phyloP scores from a whole-genome alignment of 1,140 invertebrate genomes.

The Drosophila virilis region DNA sequence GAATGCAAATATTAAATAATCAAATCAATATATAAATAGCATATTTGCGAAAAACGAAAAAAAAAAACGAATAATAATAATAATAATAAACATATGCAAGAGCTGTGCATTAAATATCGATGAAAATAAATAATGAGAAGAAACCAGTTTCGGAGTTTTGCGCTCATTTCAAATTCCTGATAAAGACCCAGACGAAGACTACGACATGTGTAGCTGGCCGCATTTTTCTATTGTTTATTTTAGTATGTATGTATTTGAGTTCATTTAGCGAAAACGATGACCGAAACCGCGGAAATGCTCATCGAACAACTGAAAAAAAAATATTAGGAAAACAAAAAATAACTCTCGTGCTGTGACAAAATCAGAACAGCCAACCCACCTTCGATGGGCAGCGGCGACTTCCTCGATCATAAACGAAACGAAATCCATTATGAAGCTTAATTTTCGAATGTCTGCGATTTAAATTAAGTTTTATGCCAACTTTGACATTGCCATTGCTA shows the following conservation, averaged over 20 bases:
- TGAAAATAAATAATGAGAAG: constrained; percentile 37
- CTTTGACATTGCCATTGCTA: constrained; percentile 5
- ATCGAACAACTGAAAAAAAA: constrained; percentile 35
- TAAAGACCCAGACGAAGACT: constrained; percentile 37
- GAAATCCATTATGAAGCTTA: constrained; percentile 23
- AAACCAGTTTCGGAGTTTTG: constrained; percentile 68
- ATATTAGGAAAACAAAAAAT: not conserved
- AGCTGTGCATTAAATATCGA: constrained; percentile 34
- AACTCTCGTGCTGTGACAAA: constrained; percentile 37
- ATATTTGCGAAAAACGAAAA: constrained; percentile 35
- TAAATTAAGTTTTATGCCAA: constrained; percentile 22
- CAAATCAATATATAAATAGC: constrained; percentile 20
- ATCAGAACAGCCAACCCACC: constrained; percentile 25
- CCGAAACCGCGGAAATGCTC: constrained; percentile 50
- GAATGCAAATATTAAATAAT: constrained; percentile 33
- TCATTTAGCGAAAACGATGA: constrained; percentile 12
- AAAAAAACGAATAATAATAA: not conserved
- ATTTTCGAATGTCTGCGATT: constrained; percentile 27
- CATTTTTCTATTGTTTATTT: constrained; percentile 49
- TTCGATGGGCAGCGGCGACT: constrained; percentile 35
- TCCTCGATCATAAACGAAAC: constrained; percentile 39
- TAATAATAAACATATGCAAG: not conserved
- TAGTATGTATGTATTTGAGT: constrained; percentile 31
- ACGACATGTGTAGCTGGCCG: constrained; percentile 28
- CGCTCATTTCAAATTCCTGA: constrained; percentile 63